These are phyloP conservation scores for Poeciliopsis presidionis DNA, from an alignment of 2,797 vertebrate species.

Conservation along the genomic window DNA sequence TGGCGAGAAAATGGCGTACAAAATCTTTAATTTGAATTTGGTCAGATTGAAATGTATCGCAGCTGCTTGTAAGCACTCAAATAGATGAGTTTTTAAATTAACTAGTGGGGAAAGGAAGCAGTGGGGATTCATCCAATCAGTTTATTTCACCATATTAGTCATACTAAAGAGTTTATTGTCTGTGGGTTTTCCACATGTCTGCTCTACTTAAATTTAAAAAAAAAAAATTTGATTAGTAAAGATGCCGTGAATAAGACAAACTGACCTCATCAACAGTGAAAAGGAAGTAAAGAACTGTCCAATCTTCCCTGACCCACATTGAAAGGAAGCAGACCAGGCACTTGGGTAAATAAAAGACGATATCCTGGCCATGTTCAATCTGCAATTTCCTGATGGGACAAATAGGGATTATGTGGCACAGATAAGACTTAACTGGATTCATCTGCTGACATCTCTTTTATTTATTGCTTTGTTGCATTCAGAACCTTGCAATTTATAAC, in stretches of 20 bases:
- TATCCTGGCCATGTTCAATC: neutral
- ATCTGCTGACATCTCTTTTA: neutral
- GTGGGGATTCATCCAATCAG: neutral
- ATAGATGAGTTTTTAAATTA: neutral
- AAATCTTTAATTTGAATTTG: neutral
- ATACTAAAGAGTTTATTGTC: slow-evolving; percentile 24
- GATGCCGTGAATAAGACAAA: slow-evolving; percentile 42
- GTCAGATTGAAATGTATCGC: neutral
- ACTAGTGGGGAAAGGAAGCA: neutral
- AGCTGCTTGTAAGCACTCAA: neutral
- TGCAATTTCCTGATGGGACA: slow-evolving; percentile 13
- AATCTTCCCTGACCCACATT: slow-evolving; percentile 1
- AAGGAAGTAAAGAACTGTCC: neutral
- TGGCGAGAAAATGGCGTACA: neutral
- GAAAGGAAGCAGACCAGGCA: slow-evolving; percentile 25
- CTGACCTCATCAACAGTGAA: slow-evolving; percentile 20
- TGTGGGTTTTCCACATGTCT: slow-evolving; percentile 14
- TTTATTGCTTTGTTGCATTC: neutral
- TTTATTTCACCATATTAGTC: slow-evolving; percentile 40
- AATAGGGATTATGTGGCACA: neutral
- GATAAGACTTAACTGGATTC: neutral
- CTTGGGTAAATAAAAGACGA: neutral
- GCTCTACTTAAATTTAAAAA: slow-evolving; percentile 12
- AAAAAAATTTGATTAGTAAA: slow-evolving; percentile 18
- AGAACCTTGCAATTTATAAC: neutral